phyloP scores from a whole-genome alignment of 1,140 invertebrate species.

The Drepana arcuata region DNA sequence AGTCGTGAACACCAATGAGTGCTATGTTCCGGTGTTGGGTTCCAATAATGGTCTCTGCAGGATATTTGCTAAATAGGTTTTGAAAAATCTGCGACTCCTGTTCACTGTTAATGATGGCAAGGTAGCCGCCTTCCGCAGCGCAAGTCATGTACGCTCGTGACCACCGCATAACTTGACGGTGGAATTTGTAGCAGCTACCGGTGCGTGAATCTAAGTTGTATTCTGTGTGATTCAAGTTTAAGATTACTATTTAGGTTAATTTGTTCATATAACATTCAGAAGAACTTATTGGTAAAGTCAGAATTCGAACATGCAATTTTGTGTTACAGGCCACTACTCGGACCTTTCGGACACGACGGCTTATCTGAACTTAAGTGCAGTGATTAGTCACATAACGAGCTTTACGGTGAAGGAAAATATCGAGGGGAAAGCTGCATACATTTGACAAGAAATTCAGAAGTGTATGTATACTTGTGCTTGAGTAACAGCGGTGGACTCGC shows the following conservation, averaged over 20 bases:
- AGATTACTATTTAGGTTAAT: neutral
- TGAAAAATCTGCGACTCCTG: neutral
- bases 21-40: neutral
- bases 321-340: neutral
- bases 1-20: neutral
- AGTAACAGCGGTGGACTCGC: too few relatives aligned
- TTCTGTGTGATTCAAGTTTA: conserved; percentile 8
- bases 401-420: too few relatives aligned
- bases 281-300: too few relatives aligned
- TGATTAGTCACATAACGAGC: too few relatives aligned
- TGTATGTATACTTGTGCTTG: too few relatives aligned
- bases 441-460: too few relatives aligned
- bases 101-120: conserved; percentile 17
- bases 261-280: neutral
- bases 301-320: too few relatives aligned
- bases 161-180: conserved; percentile 19
- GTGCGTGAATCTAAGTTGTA: conserved; percentile 13
- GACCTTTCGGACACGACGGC: neutral
- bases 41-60: neutral
- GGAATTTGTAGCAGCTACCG: conserved; percentile 34
- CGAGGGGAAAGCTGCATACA: too few relatives aligned
- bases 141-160: conserved; percentile 26
- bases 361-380: neutral
- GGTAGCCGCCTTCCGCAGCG: conserved; percentile 21
- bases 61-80: neutral